Evolutionary conservation across 2,888 invertebrate genomes (phyloP).

Genomic region (Tipula unca): DNA sequence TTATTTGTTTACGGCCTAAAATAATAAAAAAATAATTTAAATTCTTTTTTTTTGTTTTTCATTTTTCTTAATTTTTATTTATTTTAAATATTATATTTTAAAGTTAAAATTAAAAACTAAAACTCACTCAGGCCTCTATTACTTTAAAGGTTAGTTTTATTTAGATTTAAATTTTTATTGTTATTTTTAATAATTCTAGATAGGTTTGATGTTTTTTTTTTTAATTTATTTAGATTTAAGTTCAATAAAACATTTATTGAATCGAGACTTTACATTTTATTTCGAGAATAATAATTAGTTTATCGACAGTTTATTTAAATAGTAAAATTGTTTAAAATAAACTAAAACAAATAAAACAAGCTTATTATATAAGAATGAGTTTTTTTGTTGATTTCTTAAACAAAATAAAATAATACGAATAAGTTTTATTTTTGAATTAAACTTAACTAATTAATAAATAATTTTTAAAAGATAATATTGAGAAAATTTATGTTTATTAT

Average conservation of each 20-base stretch:
- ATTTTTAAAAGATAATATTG: background rate
- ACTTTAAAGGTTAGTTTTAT: conserved; percentile 2
- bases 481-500: conserved; percentile 15
- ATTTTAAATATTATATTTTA: background rate
- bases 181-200: background rate
- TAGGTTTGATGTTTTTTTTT: background rate
- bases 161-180: background rate
- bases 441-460: background rate
- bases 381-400: background rate
- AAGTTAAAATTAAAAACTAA: conserved; percentile 1
- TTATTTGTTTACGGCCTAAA: background rate
- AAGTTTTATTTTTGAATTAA: background rate
- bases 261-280: background rate
- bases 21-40: conserved; percentile 14
- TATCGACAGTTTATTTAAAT: background rate
- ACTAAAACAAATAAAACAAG: background rate
- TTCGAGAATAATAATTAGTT: background rate
- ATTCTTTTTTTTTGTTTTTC: background rate
- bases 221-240: background rate
- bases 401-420: background rate
- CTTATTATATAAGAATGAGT: background rate
- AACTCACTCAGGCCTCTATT: conserved; percentile 8
- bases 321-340: background rate
- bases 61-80: background rate
- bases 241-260: background rate